Evolutionary conservation across 2,797 vertebrate species (phyloP).

Genomic region (Chloroceryle amazona): DNA sequence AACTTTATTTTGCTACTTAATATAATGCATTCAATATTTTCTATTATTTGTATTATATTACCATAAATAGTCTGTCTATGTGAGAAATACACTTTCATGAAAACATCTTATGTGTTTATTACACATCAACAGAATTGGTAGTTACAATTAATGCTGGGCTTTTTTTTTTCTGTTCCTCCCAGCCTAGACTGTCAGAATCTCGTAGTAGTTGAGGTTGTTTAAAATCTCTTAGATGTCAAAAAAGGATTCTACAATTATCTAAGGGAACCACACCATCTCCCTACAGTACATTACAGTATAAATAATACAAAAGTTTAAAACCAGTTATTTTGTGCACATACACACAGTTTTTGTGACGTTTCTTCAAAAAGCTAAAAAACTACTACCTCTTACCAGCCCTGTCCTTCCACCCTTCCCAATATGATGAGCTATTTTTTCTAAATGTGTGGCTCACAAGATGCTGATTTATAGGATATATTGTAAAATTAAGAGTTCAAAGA

Average conservation of each 20-base stretch:
- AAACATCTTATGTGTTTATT: not conserved
- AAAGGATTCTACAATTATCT: not conserved
- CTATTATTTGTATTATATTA: not conserved
- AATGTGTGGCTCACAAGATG: not conserved
- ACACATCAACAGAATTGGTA: not conserved
- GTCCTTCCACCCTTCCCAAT: not conserved
- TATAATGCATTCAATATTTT: not conserved
- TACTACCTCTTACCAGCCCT: accelerated
- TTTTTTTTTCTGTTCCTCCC: not conserved
- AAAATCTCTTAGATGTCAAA: not conserved
- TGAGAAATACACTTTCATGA: not conserved
- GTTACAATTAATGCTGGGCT: not conserved
- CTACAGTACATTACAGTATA: not conserved
- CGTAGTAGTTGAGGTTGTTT: not conserved
- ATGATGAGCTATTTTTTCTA: not conserved
- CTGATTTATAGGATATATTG: not conserved
- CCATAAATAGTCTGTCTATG: not conserved
- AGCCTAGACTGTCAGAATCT: not conserved
- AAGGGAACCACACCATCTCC: not conserved
- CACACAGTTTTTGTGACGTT: not conserved
- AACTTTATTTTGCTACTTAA: not conserved
- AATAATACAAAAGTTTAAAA: not conserved
- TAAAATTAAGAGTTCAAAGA: not conserved
- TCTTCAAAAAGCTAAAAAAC: not conserved
- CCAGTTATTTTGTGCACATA: not conserved